phyloP scores from a whole-genome alignment of 2,888 invertebrate species.

The Trissolcus brochymenae region DNA sequence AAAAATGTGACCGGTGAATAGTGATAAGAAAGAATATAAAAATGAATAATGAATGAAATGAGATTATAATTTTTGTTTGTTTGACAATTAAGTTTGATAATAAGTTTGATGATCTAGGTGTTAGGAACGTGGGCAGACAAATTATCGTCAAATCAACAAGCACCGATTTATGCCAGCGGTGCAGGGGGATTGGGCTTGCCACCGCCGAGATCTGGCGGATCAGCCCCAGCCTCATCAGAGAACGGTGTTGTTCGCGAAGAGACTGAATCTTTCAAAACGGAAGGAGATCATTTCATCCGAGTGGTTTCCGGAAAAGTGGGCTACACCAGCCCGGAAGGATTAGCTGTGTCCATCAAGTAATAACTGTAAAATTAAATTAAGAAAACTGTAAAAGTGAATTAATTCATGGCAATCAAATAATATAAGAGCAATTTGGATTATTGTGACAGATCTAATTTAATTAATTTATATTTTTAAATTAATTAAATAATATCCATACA shows the following conservation, averaged over 20 bases:
- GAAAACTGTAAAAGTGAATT: no score
- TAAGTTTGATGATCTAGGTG: background rate
- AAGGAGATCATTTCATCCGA: conserved; percentile 68
- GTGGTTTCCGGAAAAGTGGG: conserved; percentile 69
- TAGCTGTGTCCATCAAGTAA: conserved; percentile 72
- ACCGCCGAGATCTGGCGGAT: conserved; percentile 60
- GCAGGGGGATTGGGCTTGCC: conserved; percentile 69
- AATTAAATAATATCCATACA: no score
- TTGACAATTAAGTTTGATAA: background rate
- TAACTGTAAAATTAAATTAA: conserved; percentile 41
- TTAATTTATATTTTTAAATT: no score
- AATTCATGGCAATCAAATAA: background rate
- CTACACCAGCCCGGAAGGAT: conserved; percentile 73
- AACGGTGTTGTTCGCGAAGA: conserved; percentile 69
- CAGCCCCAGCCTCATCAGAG: conserved; percentile 34
- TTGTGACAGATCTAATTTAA: no score
- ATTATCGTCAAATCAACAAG: conserved; percentile 67
- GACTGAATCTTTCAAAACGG: conserved; percentile 66
- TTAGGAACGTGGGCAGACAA: conserved; percentile 62
- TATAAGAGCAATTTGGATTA: background rate
- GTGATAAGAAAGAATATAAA: background rate
- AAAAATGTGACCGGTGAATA: conserved; percentile 1
- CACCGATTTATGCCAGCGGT: conserved; percentile 69
- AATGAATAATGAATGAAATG: no score
- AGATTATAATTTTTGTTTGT: no score